phyloP scores from a whole-genome alignment of 1,140 invertebrate genomes.

The Drosophila subpulchrella region DNA sequence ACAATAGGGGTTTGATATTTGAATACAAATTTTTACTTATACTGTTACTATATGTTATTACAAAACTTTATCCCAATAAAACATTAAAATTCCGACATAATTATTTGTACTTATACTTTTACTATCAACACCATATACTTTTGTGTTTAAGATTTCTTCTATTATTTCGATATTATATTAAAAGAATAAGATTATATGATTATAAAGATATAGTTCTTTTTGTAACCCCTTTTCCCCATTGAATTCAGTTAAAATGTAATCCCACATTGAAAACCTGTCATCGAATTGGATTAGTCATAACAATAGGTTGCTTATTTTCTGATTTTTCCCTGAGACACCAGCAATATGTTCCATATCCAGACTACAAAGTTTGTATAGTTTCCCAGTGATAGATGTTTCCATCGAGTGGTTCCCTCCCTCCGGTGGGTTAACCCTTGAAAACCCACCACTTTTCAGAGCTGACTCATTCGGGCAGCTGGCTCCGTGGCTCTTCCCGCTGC shows the following conservation, averaged over 20 bases:
- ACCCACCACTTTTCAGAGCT: conserved; percentile 50
- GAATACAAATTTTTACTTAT: no score
- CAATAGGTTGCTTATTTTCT: background rate
- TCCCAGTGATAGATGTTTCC: conserved; percentile 8
- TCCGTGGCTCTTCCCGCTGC: conserved; percentile 20
- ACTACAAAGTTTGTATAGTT: background rate
- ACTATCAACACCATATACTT: no score
- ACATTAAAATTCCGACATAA: no score
- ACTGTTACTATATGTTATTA: no score
- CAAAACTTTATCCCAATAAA: no score
- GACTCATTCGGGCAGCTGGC: conserved; percentile 64
- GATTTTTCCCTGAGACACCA: background rate
- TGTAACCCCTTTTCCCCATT: no score
- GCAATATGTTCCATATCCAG: conserved; percentile 2
- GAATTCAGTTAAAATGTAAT: background rate
- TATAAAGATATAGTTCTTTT: no score
- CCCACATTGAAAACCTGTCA: background rate
- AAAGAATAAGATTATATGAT: no score
- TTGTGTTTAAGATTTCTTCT: no score
- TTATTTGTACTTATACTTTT: no score
- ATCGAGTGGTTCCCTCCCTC: background rate
- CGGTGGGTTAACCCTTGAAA: conserved; percentile 11
- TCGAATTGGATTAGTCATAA: background rate
- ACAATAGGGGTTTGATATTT: no score
- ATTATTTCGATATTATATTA: no score